Evolutionary conservation across 2,113 vertebrate species (phyloP), one percentile per base, ranked within the genome.

Genomic region (Lontra canadensis): DNA sequence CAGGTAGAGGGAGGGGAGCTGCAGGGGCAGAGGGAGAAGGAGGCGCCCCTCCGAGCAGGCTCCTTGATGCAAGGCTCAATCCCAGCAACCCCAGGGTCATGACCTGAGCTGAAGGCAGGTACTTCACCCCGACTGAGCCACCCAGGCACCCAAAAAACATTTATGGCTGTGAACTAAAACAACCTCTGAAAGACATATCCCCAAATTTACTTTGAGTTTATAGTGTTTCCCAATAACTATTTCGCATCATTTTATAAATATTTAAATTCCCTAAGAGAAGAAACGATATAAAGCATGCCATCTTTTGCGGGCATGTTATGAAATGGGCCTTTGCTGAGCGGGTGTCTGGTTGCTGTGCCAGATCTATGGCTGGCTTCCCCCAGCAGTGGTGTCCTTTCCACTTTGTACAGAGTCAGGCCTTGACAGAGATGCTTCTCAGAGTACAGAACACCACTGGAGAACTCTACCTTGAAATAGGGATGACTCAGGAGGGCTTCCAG

Each of bases 381-480:
- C 39, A 76, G 20, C 13, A 73, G 13, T 18, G 63, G 25, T 31
- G 39, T 42, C 17, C 61, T 82, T 73, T 82, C 57, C 21, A 2
- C 71, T 81, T 31, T 83, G 17, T 67, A 2, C 63, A 97, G 97
- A 90, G 3, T 36, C 88, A n/a, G 3, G 9, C 67, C 25, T 1
- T 18, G 69, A 80, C 20, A 42, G 92, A 90, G 17, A 88, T 94
- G 93, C 97, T 97, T 79, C 69, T 81, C n/a, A 55, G 31, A 61
- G 88, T 81, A 20, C 94, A 95, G 95, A 96, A 96, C 4, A 57
- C 91, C 0, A 0, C 87, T 0, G 91, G 95, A 52, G 93, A 98
- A 31, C 57, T 97, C n/a, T 93, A 49, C 18, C 95, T 97, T 55
- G 95, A 97, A 83, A 52, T 80, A 0, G 91, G 88, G 44, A 57